Evolutionary conservation across 23 tunicate species (phyloP).

Genomic region (Pegea sp.): DNA sequence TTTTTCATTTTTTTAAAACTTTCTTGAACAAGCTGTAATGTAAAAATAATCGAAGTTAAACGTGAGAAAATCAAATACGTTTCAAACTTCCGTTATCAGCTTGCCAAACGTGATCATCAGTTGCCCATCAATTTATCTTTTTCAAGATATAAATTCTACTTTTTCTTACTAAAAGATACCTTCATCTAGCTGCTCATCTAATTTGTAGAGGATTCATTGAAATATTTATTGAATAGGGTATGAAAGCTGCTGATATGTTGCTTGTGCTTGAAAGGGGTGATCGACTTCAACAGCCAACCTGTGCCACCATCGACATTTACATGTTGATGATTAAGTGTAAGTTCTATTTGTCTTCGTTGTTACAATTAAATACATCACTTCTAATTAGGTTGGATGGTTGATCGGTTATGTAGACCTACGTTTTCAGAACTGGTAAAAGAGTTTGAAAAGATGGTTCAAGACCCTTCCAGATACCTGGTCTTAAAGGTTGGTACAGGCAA

Average conservation of each 20-base stretch:
- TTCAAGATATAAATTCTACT: too few relatives aligned
- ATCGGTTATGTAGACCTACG: constrained; percentile 32
- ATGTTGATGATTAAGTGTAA: constrained; percentile 77
- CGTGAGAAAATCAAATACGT: too few relatives aligned
- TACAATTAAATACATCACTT: not conserved
- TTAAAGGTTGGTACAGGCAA: too few relatives aligned
- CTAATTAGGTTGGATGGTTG: constrained; percentile 78
- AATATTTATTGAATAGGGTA: constrained; percentile 39
- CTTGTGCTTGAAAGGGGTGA: constrained; percentile 58
- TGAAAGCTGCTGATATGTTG: constrained; percentile 49
- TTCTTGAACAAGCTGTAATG: too few relatives aligned
- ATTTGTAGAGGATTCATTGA: too few relatives aligned
- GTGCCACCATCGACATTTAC: constrained; percentile 75
- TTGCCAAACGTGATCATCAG: not conserved
- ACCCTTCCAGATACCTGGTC: constrained; percentile 50
- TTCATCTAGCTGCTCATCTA: too few relatives aligned
- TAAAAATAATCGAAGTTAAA: too few relatives aligned
- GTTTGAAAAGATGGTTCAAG: constrained; percentile 33
- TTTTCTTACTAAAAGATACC: too few relatives aligned
- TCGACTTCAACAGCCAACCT: constrained; percentile 59
- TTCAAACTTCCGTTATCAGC: not conserved
- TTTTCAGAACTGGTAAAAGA: constrained; percentile 52
- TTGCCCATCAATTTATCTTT: too few relatives aligned
- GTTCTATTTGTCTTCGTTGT: not conserved
- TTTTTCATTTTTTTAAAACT: too few relatives aligned